Percentiles rank a stretch among this genome's conserved stretches.
Conservation (phyloP, 2,888 invertebrate species). For the Polyommatus iphigenia region DNA sequence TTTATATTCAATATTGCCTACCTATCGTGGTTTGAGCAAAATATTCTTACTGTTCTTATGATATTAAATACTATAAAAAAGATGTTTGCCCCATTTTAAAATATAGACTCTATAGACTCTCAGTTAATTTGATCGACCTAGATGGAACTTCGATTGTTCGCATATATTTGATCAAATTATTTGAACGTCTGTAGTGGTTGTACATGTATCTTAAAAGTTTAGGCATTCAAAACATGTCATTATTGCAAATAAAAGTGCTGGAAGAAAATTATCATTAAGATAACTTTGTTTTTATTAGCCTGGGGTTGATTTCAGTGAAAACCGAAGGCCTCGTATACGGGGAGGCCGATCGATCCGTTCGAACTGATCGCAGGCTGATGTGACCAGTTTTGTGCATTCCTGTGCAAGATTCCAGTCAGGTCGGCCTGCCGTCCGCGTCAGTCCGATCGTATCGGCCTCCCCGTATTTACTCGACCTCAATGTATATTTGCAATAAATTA, state of each 20-base stretch:
- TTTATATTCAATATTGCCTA: not conserved
- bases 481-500: conserved; percentile 18
- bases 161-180: not conserved
- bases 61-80: not conserved
- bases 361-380: too few relatives aligned
- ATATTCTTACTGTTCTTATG: not conserved
- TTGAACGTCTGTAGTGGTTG: not conserved
- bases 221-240: not conserved
- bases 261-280: not conserved
- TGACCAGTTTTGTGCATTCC: too few relatives aligned
- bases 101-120: not conserved
- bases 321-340: not conserved
- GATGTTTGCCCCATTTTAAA: not conserved
- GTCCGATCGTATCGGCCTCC: not conserved
- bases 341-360: not conserved
- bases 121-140: not conserved
- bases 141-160: not conserved
- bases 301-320: not conserved
- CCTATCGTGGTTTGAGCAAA: not conserved
- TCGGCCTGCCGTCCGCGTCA: not conserved
- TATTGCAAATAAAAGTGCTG: not conserved
- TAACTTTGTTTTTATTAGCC: not conserved
- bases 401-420: not conserved
- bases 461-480: not conserved
- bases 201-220: not conserved